Conservation (phyloP, 1,140 invertebrate genomes). For the Atopsyche davidsoni region DNA sequence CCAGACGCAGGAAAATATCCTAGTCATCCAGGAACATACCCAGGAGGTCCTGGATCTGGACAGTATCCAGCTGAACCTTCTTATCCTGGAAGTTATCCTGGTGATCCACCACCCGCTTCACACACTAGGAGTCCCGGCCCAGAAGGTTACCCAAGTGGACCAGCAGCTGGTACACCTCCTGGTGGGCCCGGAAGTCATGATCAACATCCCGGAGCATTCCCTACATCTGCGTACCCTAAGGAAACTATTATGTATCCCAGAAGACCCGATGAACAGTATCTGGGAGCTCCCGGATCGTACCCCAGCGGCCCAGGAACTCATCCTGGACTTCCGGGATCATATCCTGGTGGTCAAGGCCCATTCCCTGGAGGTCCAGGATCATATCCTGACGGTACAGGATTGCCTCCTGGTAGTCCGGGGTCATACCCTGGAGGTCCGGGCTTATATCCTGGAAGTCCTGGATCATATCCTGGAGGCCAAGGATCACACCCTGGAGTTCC, state of each 20-base stretch:
- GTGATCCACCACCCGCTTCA: not conserved
- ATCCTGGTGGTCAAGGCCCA: not conserved
- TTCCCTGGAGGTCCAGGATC: not conserved
- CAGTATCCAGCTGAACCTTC: not conserved
- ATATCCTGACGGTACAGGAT: not conserved
- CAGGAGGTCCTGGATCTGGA: not conserved
- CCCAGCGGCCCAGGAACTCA: slow-evolving; percentile 1
- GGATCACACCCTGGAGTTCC: not conserved
- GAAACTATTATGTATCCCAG: no score
- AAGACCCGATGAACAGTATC: not conserved
- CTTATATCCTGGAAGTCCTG: not conserved
- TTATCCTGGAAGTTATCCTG: not conserved
- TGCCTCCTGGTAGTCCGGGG: not conserved
- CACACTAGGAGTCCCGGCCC: not conserved
- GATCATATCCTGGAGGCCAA: slow-evolving; percentile 6
- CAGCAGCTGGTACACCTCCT: not conserved
- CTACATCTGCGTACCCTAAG: no score
- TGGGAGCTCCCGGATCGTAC: not conserved
- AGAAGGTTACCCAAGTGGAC: slow-evolving; percentile 2
- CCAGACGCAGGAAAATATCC: not conserved
- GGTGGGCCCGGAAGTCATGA: not conserved
- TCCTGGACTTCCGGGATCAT: not conserved
- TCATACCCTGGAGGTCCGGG: not conserved
- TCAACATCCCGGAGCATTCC: not conserved
- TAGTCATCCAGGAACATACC: not conserved